Evolutionary conservation across 2,797 vertebrate genomes (phyloP).

Genomic region (Synanceia verrucosa): DNA sequence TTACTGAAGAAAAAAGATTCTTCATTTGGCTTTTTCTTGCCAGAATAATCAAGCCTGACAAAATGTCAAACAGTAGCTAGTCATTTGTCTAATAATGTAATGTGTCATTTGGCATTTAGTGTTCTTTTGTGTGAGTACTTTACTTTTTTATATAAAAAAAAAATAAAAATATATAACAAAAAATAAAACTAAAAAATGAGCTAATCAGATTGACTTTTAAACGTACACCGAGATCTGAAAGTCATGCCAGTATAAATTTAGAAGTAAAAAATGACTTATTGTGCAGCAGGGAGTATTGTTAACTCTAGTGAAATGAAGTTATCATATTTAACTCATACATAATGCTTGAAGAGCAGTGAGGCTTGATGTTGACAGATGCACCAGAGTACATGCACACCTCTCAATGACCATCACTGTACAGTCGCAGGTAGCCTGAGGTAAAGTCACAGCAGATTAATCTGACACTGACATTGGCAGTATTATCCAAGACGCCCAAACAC

Average conservation of each 20-base stretch:
- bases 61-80: neutral
- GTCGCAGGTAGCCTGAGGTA: slow-evolving; percentile 23
- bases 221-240: too few relatives aligned
- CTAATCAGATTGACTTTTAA: too few relatives aligned
- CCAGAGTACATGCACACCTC: neutral
- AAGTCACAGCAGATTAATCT: slow-evolving; percentile 29
- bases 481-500: slow-evolving; percentile 8
- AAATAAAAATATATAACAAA: neutral
- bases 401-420: neutral
- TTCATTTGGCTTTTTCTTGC: neutral
- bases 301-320: neutral
- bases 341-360: neutral
- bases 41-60: neutral
- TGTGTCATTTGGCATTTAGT: neutral
- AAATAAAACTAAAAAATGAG: too few relatives aligned
- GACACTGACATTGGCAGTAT: slow-evolving; percentile 22
- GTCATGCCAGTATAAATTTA: too few relatives aligned
- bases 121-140: neutral
- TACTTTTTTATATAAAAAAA: neutral
- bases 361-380: neutral
- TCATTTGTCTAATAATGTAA: neutral
- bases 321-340: neutral
- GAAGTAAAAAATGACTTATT: neutral
- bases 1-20: too few relatives aligned
- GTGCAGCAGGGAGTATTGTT: neutral